A percentile compares a stretch with the other conserved stretches of the same genome.
phyloP scores from a whole-genome alignment of 1,140 invertebrate genomes.

The Heterodera schachtii region DNA sequence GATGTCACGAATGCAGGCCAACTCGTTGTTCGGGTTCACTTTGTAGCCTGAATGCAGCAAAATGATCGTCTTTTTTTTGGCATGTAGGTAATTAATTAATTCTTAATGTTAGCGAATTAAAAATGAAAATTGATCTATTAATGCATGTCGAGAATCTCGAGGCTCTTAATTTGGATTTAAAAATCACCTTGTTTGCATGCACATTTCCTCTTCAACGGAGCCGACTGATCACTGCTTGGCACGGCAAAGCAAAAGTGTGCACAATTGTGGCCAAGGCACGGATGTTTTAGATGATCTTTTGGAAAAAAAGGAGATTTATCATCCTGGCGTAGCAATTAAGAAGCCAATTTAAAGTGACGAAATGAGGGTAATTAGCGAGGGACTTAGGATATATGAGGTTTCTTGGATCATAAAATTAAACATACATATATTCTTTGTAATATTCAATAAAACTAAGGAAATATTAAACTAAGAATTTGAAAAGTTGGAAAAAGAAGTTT shows the following conservation, averaged over 20 bases:
- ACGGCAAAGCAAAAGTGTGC: constrained; percentile 86
- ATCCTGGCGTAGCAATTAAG: no score
- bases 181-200: constrained; percentile 82
- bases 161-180: neutral
- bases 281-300: constrained; percentile 48
- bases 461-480: no score
- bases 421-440: no score
- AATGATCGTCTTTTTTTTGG: neutral
- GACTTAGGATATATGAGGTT: no score
- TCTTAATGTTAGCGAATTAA: no score
- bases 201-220: constrained; percentile 71
- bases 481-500: no score
- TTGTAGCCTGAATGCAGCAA: constrained; percentile 74
- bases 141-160: no score
- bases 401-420: neutral
- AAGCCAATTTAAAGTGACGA: no score
- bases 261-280: constrained; percentile 72
- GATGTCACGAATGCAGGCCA: constrained; percentile 79
- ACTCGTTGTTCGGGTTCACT: constrained; percentile 74
- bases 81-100: no score
- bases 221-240: constrained; percentile 38
- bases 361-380: no score
- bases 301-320: neutral
- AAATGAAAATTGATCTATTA: no score
- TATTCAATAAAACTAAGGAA: no score